A percentile compares a stretch with the other conserved stretches of the same genome.
phyloP scores from a whole-genome alignment of 2,797 vertebrate genomes.

The Rachycentron canadum region DNA sequence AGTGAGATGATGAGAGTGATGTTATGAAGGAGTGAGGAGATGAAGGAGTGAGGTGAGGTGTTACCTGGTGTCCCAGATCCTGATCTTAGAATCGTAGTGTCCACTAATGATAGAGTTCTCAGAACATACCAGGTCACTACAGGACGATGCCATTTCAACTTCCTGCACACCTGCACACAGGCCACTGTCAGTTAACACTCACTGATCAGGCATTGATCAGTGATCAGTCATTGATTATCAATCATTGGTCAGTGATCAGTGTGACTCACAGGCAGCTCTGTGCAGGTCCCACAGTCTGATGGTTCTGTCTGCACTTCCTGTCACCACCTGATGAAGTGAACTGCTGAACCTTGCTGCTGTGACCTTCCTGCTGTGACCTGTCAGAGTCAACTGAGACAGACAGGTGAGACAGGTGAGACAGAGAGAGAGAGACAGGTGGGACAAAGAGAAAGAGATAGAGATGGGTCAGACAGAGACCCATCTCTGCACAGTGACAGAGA shows the following conservation, averaged over 20 bases:
- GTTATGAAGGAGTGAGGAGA: too few relatives aligned
- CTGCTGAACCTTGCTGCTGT: conserved; percentile 89
- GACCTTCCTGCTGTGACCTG: conserved; percentile 92
- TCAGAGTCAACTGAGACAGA: conserved; percentile 87
- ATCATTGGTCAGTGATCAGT: background rate
- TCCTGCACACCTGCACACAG: conserved; percentile 85
- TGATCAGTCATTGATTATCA: background rate
- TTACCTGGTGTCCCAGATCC: conserved; percentile 93
- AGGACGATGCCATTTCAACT: conserved; percentile 85
- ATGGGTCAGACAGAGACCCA: too few relatives aligned
- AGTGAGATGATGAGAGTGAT: too few relatives aligned
- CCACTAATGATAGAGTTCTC: conserved; percentile 88
- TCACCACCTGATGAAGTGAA: conserved; percentile 86
- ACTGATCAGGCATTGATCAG: background rate
- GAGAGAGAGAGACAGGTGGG: conserved; percentile 12
- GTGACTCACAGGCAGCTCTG: conserved; percentile 87
- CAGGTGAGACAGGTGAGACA: background rate
- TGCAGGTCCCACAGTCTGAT: conserved; percentile 91
- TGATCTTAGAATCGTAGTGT: conserved; percentile 90
- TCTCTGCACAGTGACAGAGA: too few relatives aligned
- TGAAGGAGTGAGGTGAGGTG: background rate
- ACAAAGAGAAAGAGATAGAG: background rate
- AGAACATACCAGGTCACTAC: conserved; percentile 90
- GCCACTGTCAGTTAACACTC: background rate
- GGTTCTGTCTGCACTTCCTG: conserved; percentile 89